Evolutionary conservation across 1,140 invertebrate genomes (phyloP), one percentile per base, ranked within the genome.

Genomic region (Telenomus remus): DNA sequence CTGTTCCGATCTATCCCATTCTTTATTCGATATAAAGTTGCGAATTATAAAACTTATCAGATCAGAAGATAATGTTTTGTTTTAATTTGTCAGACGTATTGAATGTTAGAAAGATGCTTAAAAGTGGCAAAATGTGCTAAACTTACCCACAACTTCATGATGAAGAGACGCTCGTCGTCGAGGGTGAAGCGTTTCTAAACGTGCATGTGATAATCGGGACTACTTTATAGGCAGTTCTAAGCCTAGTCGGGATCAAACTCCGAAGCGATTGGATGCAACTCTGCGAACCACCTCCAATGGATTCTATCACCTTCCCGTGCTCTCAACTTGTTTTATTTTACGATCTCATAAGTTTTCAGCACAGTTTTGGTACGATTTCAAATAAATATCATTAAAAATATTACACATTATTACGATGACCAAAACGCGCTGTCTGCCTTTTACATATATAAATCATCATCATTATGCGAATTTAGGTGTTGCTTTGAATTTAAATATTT

Each of bases 141-240:
- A 61, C 60, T 80, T 78, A 80, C 79, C 80, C 78, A 69, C 73
- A 76, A 55, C 48, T 78, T 77, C 80, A 81, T 79, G 59, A 47
- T 35, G 63, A 57, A 49, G 51, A 69, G 55, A 47, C 56, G 72
- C 65, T 60, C 85, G 78, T 80, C 71, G 64, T 84, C 81, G 77
- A 86, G 83, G 85, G 85, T 86, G 82, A 83, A 87, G 81, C 70
- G 83, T 81, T 81, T 88, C 85, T 88, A 86, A 87, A 79, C 84
- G 84, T 82, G 80, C 84, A 84, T 84, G 85, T 83, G 82, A 76
- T 78, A 69, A 79, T 79, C 75, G 77, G 78, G 82, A 84, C 82
- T 85, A 88, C 81, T 88, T 88, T 88, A 88, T 88, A 88, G 85
- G 78, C 76, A 55, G 72, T 70, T 72, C 69, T 54, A 81, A 54